Evolutionary conservation across 1,140 invertebrate species (phyloP).

Genomic region (Akabosia matsudoensis): DNA sequence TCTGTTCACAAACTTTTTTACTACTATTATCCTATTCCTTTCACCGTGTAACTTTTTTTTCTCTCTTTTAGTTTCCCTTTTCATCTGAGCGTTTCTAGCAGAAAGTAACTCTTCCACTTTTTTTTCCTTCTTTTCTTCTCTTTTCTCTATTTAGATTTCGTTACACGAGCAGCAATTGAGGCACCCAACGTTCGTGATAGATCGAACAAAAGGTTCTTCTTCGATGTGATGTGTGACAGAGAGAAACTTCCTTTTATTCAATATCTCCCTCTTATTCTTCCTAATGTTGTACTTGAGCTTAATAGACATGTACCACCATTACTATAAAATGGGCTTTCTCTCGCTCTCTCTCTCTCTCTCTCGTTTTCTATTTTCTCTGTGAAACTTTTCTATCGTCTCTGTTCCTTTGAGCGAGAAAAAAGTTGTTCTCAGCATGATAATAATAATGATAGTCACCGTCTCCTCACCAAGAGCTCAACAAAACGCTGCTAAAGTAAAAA

Average conservation of each 20-base stretch:
- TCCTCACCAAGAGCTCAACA: background rate
- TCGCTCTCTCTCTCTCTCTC: background rate
- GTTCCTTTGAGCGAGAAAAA: background rate
- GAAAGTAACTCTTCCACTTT: background rate
- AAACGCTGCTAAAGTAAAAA: background rate
- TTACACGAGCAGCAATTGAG: background rate
- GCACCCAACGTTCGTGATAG: background rate
- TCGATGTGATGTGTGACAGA: background rate
- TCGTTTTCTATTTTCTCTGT: background rate
- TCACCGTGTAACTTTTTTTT: background rate
- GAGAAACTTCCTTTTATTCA: slow-evolving; percentile 22
- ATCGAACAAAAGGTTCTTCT: slow-evolving; percentile 22
- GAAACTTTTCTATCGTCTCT: background rate
- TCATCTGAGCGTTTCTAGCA: background rate
- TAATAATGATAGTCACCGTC: background rate
- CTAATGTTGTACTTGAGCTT: slow-evolving; percentile 18
- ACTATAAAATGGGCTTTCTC: background rate
- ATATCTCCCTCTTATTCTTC: slow-evolving; percentile 11
- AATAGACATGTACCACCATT: slow-evolving; percentile 12
- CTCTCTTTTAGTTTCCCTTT: background rate
- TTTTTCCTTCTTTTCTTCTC: too few species aligned
- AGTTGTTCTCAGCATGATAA: background rate
- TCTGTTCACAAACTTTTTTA: background rate
- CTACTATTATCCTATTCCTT: slow-evolving; percentile 4
- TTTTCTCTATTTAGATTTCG: background rate